Evolutionary conservation across 2,113 vertebrate genomes (phyloP).

Genomic region (Eulemur rufifrons): DNA sequence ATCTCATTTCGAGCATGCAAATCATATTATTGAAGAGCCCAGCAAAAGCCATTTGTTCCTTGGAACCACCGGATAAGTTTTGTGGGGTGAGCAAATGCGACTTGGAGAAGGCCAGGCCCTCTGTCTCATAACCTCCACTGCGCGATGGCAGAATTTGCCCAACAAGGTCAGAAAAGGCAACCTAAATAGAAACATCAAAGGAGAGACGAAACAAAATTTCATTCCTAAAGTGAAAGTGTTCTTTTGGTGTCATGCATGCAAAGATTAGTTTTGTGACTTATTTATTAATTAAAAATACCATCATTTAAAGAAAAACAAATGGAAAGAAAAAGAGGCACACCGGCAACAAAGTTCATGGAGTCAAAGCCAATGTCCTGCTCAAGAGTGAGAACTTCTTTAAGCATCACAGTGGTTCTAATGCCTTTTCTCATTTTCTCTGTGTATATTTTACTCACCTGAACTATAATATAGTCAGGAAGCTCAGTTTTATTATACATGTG

Average conservation of each 20-base stretch:
- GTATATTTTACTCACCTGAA: neutral
- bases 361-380: conserved; percentile 24
- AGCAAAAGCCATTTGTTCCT: conserved; percentile 84
- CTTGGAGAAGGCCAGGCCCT: conserved; percentile 65
- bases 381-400: neutral
- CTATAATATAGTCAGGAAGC: neutral
- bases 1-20: conserved; percentile 87
- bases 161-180: conserved; percentile 76
- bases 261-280: neutral
- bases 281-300: neutral
- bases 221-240: conserved; percentile 29
- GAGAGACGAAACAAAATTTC: neutral
- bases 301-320: neutral
- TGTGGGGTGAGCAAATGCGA: conserved; percentile 49
- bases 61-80: conserved; percentile 81
- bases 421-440: neutral
- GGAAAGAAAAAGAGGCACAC: neutral
- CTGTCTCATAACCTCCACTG: conserved; percentile 58
- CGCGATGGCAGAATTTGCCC: conserved; percentile 67
- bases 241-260: conserved; percentile 35
- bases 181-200: conserved; percentile 27
- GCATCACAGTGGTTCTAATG: neutral
- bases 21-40: conserved; percentile 86
- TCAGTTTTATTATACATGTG: neutral
- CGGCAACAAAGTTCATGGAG: neutral